Evolutionary conservation across 2,797 vertebrate genomes (phyloP).

Genomic region (Synanceia verrucosa): DNA sequence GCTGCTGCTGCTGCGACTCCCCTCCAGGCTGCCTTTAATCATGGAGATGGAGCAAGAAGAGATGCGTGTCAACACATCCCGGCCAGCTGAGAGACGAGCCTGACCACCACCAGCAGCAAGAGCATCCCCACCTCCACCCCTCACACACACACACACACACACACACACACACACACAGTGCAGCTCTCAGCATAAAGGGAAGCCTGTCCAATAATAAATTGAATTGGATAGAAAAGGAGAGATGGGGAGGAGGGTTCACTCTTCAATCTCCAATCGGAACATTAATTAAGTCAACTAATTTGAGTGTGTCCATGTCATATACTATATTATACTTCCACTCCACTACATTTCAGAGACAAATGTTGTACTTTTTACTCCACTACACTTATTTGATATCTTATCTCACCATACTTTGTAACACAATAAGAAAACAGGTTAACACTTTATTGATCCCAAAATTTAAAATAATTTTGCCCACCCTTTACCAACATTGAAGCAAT

Average conservation of each 20-base stretch:
- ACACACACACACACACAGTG: neutral
- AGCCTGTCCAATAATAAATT: constrained; percentile 30
- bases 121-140: neutral
- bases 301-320: neutral
- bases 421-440: neutral
- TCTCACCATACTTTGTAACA: neutral
- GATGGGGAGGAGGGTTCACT: neutral
- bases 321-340: neutral
- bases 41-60: constrained; percentile 61
- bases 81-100: constrained; percentile 18
- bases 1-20: constrained; percentile 29
- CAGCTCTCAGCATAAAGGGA: constrained; percentile 36
- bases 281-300: neutral
- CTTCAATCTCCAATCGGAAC: constrained; percentile 1
- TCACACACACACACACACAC: neutral
- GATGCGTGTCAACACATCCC: constrained; percentile 51
- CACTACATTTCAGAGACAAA: neutral
- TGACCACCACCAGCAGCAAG: constrained; percentile 3
- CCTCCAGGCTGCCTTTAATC: constrained; percentile 56
- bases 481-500: too few relatives aligned
- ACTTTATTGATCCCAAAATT: neutral
- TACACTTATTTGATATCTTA: neutral
- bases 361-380: neutral
- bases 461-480: too few relatives aligned
- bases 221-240: constrained; percentile 21